These are phyloP conservation scores for Ophraella communa DNA, from an alignment of 2,888 invertebrate species.

Conservation along the genomic window DNA sequence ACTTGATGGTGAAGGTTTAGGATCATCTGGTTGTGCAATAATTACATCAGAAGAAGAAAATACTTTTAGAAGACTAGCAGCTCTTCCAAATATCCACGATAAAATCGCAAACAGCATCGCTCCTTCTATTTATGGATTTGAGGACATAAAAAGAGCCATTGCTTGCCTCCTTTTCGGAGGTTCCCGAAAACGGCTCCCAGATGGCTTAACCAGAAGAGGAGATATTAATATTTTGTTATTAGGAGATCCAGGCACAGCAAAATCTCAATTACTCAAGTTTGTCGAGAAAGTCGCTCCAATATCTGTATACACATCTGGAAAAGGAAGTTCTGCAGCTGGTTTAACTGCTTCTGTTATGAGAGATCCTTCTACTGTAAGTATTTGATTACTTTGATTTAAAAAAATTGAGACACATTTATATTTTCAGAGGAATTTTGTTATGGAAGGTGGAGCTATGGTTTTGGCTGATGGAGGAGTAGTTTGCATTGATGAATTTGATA, in stretches of 20 bases:
- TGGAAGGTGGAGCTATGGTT: slow-evolving; percentile 99
- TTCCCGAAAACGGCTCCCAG: slow-evolving; percentile 81
- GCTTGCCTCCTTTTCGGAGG: slow-evolving; percentile 95
- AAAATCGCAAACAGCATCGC: slow-evolving; percentile 89
- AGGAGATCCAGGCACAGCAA: slow-evolving; percentile 99
- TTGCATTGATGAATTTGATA: slow-evolving; percentile 99
- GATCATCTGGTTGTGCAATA: slow-evolving; percentile 65
- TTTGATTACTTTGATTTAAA: neutral
- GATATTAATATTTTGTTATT: slow-evolving; percentile 95
- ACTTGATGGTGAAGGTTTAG: slow-evolving; percentile 81
- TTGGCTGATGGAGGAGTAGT: slow-evolving; percentile 98
- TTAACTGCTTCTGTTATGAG: slow-evolving; percentile 96
- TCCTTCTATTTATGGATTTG: slow-evolving; percentile 94
- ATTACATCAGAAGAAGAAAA: slow-evolving; percentile 79
- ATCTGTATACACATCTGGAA: slow-evolving; percentile 98
- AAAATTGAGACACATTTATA: slow-evolving; percentile 2
- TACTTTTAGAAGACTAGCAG: slow-evolving; percentile 82
- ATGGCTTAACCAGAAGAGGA: slow-evolving; percentile 93
- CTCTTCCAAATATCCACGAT: slow-evolving; percentile 86
- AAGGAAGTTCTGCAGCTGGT: slow-evolving; percentile 98
- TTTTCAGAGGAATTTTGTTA: slow-evolving; percentile 86
- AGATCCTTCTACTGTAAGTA: slow-evolving; percentile 87
- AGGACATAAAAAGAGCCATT: slow-evolving; percentile 96
- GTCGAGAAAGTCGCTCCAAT: slow-evolving; percentile 94
- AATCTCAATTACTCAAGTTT: slow-evolving; percentile 96